Base-by-base conservation (phyloP, 2,888 invertebrate genomes). In the Endotricha flammealis region DNA sequence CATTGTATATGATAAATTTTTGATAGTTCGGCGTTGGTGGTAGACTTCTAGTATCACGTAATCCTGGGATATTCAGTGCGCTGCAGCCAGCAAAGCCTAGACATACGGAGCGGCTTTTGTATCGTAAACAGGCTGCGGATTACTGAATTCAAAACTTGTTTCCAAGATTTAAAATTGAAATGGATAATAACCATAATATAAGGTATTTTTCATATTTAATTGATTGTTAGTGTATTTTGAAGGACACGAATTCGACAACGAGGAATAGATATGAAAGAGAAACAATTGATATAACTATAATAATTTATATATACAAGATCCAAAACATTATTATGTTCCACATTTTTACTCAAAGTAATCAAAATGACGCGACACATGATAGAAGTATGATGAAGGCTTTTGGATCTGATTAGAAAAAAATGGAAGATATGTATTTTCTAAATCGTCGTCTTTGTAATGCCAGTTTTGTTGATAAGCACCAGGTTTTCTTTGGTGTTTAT, bases 351-450 rank as follows among this genome's bases (percentile, higher is more conserved):
- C 53, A 41, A 74, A 60, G 44, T 60, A 69, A 51, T 74, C 63
- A 48, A 67, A 69, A 43, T 64, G 57, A 41, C 69, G 64, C 32
- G 62, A 42, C 45, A 68, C 64, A 29, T 64, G 69, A 42, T 72
- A 67, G 43, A 74, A 75, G 42, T 69, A 75, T 6, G 75, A 71
- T 5, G 66, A 63, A 11, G 25, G 35, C 8, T 29, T 35, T 12
- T 20, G 13, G 4, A 12, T 6, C 5, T 12, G 6, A 0, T 20
- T 9, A 8, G 4, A 0, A 8, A 17, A 11, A 27, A 27, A n/a
- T 17, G 32, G 32, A n/a, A 8, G 3, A n/a, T 14, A n/a, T 25
- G 17, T 5, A 25, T 33, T 33, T 8, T 27, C 32, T 39, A 16
- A 56, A 36, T n/a, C n/a, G n/a, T n/a, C n/a, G n/a, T n/a, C n/a